These are phyloP conservation scores for Prietella phreatophila DNA, from an alignment of 2,113 vertebrate species.

Conservation along the genomic window DNA sequence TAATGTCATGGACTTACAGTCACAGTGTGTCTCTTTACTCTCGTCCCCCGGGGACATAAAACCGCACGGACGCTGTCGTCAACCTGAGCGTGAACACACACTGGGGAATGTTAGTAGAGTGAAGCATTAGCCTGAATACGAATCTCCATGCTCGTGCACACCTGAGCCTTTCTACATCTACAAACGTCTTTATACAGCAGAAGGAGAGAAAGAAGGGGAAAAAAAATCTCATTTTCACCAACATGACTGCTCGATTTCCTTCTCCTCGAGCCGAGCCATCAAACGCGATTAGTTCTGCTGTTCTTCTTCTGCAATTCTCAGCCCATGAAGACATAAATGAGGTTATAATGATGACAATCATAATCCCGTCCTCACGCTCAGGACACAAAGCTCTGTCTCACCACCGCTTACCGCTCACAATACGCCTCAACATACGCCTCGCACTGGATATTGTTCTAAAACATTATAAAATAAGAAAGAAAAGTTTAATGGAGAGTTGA, in stretches of 20 bases:
- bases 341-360: constrained; percentile 38
- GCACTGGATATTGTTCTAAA: too few relatives aligned
- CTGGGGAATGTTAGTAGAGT: not conserved
- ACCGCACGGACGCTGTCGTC: not conserved
- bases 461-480: too few relatives aligned
- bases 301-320: constrained; percentile 40
- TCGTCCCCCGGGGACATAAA: not conserved
- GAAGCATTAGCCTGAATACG: not conserved
- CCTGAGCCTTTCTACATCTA: not conserved
- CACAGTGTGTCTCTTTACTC: not conserved
- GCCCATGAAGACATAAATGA: constrained; percentile 37
- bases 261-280: constrained; percentile 26
- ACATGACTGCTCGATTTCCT: constrained; percentile 36
- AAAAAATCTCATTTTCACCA: constrained; percentile 20
- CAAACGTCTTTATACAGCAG: not conserved
- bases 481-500: too few relatives aligned
- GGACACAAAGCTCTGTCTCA: constrained; percentile 6
- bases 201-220: not conserved
- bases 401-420: not conserved
- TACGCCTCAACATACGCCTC: constrained; percentile 2
- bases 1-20: not conserved
- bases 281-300: constrained; percentile 45
- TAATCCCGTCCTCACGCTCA: constrained; percentile 33
- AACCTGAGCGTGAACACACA: not conserved
- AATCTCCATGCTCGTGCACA: not conserved